Percentiles rank a stretch among this genome's conserved stretches.
Conservation (phyloP, 2,797 vertebrate genomes). For the Tadarida brasiliensis region DNA sequence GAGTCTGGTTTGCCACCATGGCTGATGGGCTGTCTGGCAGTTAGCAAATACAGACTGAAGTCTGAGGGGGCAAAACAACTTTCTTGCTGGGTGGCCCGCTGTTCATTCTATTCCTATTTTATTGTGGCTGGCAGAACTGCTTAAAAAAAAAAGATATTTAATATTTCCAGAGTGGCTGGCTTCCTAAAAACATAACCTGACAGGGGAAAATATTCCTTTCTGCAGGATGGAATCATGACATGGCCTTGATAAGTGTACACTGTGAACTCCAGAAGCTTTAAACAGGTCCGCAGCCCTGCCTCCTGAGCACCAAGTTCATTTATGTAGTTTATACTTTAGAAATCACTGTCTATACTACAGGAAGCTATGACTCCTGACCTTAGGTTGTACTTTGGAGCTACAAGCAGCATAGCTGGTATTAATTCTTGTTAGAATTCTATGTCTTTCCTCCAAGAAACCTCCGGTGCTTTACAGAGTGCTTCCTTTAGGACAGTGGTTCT, state of each 20-base stretch:
- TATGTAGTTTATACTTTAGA: not conserved
- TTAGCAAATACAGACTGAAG: not conserved
- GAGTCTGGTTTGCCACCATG: not conserved
- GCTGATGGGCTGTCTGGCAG: fast-evolving
- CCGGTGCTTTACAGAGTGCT: not conserved
- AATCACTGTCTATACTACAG: not conserved
- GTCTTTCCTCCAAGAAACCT: not conserved
- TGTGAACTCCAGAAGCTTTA: not conserved
- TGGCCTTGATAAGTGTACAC: not conserved
- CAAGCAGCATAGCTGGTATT: not conserved
- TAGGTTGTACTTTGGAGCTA: not conserved
- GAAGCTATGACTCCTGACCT: not conserved
- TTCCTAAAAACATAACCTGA: constrained; percentile 33
- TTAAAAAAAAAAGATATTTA: constrained; percentile 25
- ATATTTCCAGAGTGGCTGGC: not conserved
- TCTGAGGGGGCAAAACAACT: not conserved
- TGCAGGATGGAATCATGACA: not conserved
- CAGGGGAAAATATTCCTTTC: not conserved
- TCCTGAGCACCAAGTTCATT: not conserved
- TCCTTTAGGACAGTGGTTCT: not conserved
- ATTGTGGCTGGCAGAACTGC: not conserved
- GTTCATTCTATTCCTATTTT: not conserved
- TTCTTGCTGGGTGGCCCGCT: not conserved
- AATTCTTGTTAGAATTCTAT: not conserved
- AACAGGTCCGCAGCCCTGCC: not conserved